Base-by-base conservation (phyloP, 2,888 invertebrate genomes). In the Aspidiotus rigidus region DNA sequence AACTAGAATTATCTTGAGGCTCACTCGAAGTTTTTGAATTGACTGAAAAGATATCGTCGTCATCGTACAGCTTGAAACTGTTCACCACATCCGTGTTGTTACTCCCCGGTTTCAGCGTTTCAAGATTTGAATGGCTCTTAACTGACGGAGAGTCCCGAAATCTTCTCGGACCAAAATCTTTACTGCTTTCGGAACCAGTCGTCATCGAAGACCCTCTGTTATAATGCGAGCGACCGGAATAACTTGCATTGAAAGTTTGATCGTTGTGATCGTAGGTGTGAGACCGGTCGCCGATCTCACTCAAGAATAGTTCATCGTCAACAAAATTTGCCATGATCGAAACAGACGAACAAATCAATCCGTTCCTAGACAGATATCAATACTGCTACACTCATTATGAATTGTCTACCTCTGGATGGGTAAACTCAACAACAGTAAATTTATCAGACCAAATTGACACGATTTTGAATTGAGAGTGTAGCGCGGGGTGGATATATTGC, bases 31-130 rank as follows among this genome's bases (percentile, higher is more conserved):
- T 42, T 8, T 17, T 44, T 28, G 53, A 10, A 44, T 53, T 11
- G 0, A 17, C 8, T 16, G 28, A 3, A 10, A 17, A 2, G 13
- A 64, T 57, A 42, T 64, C 64, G 40, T 28, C 63, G 63, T 44
- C 64, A 41, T 64, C 64, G 64, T 64, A 57, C 41, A 64, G n/a
- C 54, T 55, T 64, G 9, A 63, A 7, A 39, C 6, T 10, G 17
- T 8, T 41, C 28, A 28, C 5, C 28, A 28, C 28, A 28, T 28
- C 28, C 28, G 28, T 28, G 5, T 28, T 28, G 28, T 28, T 28
- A 28, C 28, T 28, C 28, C 28, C 28, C 9, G 55, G 40, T 39
- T 60, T 15, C 17, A 17, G 2, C 13, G 53, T 11, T 15, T 15
- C 13, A 13, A 28, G 54, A n/a, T 28, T 54, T 11, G 16, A 61